These are phyloP conservation scores for Cactoblastis cactorum DNA, from an alignment of 2,888 invertebrate species.

Conservation along the genomic window DNA sequence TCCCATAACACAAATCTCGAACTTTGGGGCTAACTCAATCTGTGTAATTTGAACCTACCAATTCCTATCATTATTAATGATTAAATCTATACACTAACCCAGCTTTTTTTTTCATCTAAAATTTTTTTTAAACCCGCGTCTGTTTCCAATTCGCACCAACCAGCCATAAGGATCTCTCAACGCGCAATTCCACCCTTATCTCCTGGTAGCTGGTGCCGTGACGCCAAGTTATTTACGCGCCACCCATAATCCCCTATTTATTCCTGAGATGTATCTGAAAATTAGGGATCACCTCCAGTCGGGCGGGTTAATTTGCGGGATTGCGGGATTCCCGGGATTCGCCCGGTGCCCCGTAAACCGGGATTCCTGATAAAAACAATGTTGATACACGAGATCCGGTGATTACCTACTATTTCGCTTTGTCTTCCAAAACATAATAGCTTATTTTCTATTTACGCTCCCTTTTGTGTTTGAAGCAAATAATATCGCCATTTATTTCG, in stretches of 20 bases:
- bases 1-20: no score
- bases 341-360: slow-evolving; percentile 34
- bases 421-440: slow-evolving; percentile 32
- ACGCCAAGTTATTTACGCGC: slow-evolving; percentile 75
- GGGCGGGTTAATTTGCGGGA: slow-evolving; percentile 67
- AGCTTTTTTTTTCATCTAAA: no score
- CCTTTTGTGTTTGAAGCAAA: slow-evolving; percentile 17
- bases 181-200: slow-evolving; percentile 71
- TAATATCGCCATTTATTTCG: slow-evolving; percentile 6
- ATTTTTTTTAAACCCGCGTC: slow-evolving; percentile 10
- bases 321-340: slow-evolving; percentile 30
- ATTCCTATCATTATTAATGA: no score
- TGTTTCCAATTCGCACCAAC: slow-evolving; percentile 29
- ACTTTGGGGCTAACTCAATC: no score
- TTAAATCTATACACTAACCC: no score
- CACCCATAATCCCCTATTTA: slow-evolving; percentile 77
- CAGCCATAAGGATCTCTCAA: slow-evolving; percentile 33
- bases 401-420: slow-evolving; percentile 37
- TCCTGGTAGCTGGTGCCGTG: slow-evolving; percentile 53
- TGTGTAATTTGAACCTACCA: no score
- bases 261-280: slow-evolving; percentile 78
- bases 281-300: slow-evolving; percentile 73
- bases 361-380: slow-evolving; percentile 36
- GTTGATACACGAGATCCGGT: slow-evolving; percentile 44
- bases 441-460: slow-evolving; percentile 29